These are phyloP conservation scores for Laodelphax striatellus DNA, from an alignment of 1,140 invertebrate species.

Conservation along the genomic window DNA sequence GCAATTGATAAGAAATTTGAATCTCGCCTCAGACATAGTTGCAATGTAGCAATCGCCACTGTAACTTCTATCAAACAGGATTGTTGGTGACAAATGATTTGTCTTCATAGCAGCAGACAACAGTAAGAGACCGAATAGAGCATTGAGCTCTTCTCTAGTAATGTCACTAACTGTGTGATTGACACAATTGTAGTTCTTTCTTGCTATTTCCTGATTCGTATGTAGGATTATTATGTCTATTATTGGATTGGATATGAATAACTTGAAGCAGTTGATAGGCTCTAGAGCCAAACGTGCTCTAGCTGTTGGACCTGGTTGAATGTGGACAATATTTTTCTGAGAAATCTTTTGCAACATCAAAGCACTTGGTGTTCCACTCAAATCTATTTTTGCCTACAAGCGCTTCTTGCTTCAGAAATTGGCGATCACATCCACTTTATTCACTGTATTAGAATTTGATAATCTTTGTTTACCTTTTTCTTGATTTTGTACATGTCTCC, in stretches of 20 bases:
- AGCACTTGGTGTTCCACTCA: not conserved
- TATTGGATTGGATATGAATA: conserved; percentile 7
- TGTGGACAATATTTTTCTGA: conserved; percentile 7
- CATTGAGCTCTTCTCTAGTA: conserved; percentile 4
- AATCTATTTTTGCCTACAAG: conserved; percentile 5
- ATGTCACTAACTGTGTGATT: conserved; percentile 8
- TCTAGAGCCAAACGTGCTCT: conserved; percentile 5
- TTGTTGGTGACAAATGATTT: conserved; percentile 9
- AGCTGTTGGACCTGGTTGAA: conserved; percentile 2
- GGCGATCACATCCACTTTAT: no score
- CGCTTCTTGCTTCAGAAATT: not conserved
- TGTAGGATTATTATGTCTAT: conserved; percentile 5
- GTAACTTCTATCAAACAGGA: conserved; percentile 13
- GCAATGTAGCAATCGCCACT: conserved; percentile 15
- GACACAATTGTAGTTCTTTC: not conserved
- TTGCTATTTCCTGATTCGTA: conserved; percentile 9
- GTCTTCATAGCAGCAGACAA: conserved; percentile 8
- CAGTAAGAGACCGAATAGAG: conserved; percentile 10
- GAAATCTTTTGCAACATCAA: not conserved
- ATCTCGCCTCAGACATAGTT: conserved; percentile 18
- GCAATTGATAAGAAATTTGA: conserved; percentile 18
- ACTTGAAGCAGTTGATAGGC: conserved; percentile 11
- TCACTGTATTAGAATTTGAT: no score
- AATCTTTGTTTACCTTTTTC: not conserved
- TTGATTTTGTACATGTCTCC: not conserved